Percentiles rank a stretch among this genome's conserved stretches.
phyloP scores from a whole-genome alignment of 2,888 invertebrate genomes.

The Spodoptera exigua region DNA sequence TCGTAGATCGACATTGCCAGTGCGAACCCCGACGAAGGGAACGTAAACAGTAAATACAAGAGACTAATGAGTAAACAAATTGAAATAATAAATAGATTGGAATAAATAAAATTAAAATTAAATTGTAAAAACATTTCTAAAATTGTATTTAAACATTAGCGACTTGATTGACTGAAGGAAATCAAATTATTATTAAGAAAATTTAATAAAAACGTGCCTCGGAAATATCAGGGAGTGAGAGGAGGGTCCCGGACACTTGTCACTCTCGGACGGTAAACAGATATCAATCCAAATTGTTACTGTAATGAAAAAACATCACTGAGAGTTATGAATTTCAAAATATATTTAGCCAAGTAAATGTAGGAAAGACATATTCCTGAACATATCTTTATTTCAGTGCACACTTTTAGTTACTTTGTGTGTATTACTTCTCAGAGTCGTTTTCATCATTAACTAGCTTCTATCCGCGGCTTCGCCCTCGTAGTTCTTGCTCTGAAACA shows the following conservation, averaged over 20 bases:
- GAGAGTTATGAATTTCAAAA: too few species aligned
- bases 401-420: too few species aligned
- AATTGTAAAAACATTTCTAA: background rate
- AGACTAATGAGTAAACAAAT: background rate
- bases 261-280: background rate
- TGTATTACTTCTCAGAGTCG: too few species aligned
- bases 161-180: constrained; percentile 7
- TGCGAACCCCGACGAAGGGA: too few species aligned
- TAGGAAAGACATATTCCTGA: too few species aligned
- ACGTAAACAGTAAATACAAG: background rate
- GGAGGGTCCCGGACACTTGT: background rate
- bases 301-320: too few species aligned
- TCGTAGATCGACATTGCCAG: too few species aligned
- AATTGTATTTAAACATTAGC: constrained; percentile 9
- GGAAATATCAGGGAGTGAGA: background rate
- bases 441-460: too few species aligned
- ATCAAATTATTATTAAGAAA: constrained; percentile 17
- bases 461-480: too few species aligned
- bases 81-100: background rate
- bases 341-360: too few species aligned
- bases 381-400: too few species aligned
- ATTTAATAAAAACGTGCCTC: constrained; percentile 12
- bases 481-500: too few species aligned
- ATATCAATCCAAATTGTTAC: background rate
- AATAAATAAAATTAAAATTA: background rate